Evolutionary conservation across 2,797 vertebrate species (phyloP).

Genomic region (Tympanoctomys barrerae): DNA sequence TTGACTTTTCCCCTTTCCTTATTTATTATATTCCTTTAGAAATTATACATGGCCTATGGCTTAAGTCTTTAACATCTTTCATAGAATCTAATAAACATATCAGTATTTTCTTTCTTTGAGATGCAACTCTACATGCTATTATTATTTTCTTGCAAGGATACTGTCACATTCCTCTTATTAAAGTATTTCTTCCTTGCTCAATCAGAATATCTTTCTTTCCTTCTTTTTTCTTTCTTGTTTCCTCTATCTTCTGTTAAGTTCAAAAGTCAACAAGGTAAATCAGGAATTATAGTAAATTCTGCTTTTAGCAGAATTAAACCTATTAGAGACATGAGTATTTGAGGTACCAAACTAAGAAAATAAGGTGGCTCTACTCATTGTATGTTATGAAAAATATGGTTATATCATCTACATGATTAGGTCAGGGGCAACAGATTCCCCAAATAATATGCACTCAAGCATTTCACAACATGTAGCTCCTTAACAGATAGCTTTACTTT

Average conservation of each 20-base stretch:
- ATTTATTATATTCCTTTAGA: neutral
- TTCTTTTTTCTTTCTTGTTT: constrained; percentile 50
- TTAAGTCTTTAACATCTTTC: constrained; percentile 55
- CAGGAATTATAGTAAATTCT: constrained; percentile 72
- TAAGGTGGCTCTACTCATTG: neutral
- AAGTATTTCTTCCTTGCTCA: constrained; percentile 59
- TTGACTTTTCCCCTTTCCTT: neutral
- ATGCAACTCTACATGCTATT: constrained; percentile 5
- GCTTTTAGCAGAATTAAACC: constrained; percentile 71
- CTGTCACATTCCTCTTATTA: constrained; percentile 63
- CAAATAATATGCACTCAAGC: constrained; percentile 39
- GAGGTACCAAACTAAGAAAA: constrained; percentile 59
- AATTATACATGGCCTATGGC: neutral
- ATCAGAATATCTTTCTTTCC: constrained; percentile 72
- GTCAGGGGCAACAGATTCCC: neutral
- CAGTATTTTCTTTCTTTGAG: constrained; percentile 44
- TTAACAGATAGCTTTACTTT: neutral
- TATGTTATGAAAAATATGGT: constrained; percentile 35
- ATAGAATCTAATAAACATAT: neutral
- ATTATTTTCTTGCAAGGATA: constrained; percentile 25
- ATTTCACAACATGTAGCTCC: neutral
- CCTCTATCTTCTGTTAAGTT: constrained; percentile 74
- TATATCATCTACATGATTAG: neutral
- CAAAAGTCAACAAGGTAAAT: constrained; percentile 76
- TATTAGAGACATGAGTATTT: constrained; percentile 23